These are phyloP conservation scores for Nephrotoma guestfalica DNA, from an alignment of 2,888 invertebrate genomes.

Conservation along the genomic window DNA sequence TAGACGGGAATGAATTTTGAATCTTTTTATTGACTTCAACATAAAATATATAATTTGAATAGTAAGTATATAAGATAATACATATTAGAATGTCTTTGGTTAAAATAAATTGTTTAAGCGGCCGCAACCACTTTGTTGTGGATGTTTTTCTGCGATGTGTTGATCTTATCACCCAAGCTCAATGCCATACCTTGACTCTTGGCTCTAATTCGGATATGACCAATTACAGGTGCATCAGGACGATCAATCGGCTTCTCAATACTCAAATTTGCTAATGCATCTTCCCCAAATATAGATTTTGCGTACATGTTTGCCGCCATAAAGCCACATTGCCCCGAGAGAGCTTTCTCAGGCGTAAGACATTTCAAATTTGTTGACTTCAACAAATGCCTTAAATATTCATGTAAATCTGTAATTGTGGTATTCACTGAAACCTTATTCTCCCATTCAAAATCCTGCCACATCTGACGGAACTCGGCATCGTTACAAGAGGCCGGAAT, in stretches of 20 bases:
- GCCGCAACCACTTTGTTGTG: background rate
- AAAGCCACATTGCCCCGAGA: conserved; percentile 96
- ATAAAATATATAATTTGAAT: background rate
- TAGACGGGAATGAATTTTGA: background rate
- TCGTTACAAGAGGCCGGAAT: conserved; percentile 90
- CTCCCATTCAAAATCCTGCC: conserved; percentile 99
- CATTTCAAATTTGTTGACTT: conserved; percentile 98
- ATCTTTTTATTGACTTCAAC: background rate
- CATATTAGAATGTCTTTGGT: background rate
- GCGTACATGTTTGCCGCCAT: conserved; percentile 99
- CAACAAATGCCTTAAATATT: conserved; percentile 83
- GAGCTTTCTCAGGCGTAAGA: conserved; percentile 90
- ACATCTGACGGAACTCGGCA: conserved; percentile 96
- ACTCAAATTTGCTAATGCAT: conserved; percentile 96
- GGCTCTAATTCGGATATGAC: conserved; percentile 94
- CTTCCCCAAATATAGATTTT: conserved; percentile 94
- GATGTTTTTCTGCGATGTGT: conserved; percentile 67
- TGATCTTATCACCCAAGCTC: conserved; percentile 96
- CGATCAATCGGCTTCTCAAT: conserved; percentile 90
- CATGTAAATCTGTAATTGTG: conserved; percentile 77
- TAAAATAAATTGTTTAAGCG: background rate
- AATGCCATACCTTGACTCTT: conserved; percentile 99
- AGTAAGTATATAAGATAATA: background rate
- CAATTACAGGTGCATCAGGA: conserved; percentile 79
- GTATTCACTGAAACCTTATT: conserved; percentile 94